A percentile compares a stretch with the other conserved stretches of the same genome.
Evolutionary conservation across 2,797 vertebrate species (phyloP).

Genomic region (Pteronotus mesoamericanus): DNA sequence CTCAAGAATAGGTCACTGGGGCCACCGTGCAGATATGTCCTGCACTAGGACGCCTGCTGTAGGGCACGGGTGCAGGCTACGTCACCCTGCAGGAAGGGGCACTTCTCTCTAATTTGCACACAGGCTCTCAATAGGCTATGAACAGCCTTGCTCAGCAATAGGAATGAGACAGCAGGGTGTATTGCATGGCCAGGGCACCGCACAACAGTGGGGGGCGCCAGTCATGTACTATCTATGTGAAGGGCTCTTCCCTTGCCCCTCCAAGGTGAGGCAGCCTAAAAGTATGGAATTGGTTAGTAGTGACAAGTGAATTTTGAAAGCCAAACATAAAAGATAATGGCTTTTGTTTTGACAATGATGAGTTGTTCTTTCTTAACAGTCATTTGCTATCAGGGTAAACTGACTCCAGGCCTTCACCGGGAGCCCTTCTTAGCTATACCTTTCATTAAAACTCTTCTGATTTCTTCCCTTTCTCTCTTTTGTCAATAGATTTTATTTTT

Average conservation of each 20-base stretch:
- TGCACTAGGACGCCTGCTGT: background rate
- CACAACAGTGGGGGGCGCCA: too few species aligned
- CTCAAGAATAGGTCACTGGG: background rate
- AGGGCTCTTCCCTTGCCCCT: background rate
- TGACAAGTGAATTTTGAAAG: background rate
- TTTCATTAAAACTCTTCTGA: background rate
- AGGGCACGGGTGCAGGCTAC: too few species aligned
- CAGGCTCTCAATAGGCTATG: background rate
- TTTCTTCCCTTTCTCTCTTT: background rate
- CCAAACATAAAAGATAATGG: background rate
- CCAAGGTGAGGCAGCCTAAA: background rate
- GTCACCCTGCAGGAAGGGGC: background rate
- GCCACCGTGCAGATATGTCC: background rate
- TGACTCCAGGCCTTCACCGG: background rate
- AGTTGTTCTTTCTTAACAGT: background rate
- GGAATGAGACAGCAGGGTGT: background rate
- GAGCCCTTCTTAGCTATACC: background rate
- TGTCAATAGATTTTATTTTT: background rate
- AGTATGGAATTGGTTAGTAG: background rate
- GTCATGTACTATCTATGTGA: background rate
- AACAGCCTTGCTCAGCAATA: background rate
- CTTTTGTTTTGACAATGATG: background rate
- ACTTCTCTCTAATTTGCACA: background rate
- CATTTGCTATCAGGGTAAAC: background rate
- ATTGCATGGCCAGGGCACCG: too few species aligned